Base-by-base conservation (phyloP, 2,113 vertebrate genomes). In the Sphaerodactylus townsendi region DNA sequence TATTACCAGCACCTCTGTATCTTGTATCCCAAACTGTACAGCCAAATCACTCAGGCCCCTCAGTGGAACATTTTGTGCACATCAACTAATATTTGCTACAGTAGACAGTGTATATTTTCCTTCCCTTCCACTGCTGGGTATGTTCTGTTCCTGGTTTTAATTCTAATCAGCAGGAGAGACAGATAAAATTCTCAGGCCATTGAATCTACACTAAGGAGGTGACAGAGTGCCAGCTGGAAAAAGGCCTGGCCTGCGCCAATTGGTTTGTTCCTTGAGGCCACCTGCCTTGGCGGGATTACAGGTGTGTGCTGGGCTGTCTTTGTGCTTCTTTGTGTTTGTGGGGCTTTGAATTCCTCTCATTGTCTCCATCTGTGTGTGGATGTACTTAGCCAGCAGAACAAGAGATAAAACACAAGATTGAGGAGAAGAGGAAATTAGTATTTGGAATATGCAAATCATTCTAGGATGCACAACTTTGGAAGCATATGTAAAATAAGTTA, bases 171-270 rank as follows among this genome's bases (percentile, higher is more conserved):
- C 53, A 62, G 50, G 39, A 23, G 53, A 77, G 70, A 23, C 41
- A 28, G 62, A 80, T 69, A 15, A 68, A 79, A 75, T 68, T 35
- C 23, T 10, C 25, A 41, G 50, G 6, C 53, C 53, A 76, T 23
- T 77, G 79, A 68, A 77, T 86, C 56, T 77, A 39, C 62, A 77
- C 39, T 48, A n/a, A 64, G 65, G 65, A 59, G 70, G 35, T 68
- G 48, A 33, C 19, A 23, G 46, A 3, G 7, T 25, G 71, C 77
- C 70, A 75, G 30, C 62, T 59, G 82, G 82, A 62, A 30, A 50
- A 44, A 50, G 21, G 19, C 66, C 21, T 77, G 69, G 9, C 4
- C 25, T 3, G 2, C 2, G 15, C 10, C 59, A 11, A 59, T 33
- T 81, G 2, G 1, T 8, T 41, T 73, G 37, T 10, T 2, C 53